These are phyloP conservation scores for Lamellibrachia luymesi DNA, from an alignment of 1,140 invertebrate genomes.

Conservation along the genomic window DNA sequence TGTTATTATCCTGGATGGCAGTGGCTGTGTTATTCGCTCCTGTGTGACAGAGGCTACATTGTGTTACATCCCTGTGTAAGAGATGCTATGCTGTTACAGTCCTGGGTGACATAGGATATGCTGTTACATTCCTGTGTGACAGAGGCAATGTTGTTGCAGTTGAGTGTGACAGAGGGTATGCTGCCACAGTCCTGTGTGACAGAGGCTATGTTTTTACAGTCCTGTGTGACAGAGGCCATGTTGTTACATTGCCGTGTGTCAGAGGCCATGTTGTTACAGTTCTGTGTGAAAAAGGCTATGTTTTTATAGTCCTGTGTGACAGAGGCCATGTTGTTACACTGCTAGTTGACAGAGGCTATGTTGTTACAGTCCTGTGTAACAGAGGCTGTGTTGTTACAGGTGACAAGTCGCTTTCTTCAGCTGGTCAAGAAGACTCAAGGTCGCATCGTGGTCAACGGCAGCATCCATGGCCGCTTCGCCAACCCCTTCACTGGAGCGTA, in stretches of 20 bases:
- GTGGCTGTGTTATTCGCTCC: not conserved
- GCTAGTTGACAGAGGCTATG: not conserved
- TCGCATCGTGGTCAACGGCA: constrained; percentile 20
- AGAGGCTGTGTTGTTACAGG: not conserved
- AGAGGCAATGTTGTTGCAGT: too few species aligned
- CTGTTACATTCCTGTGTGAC: too few species aligned
- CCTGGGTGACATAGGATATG: too few species aligned
- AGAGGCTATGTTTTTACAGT: too few species aligned
- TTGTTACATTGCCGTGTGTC: too few species aligned
- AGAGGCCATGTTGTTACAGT: too few species aligned
- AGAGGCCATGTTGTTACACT: not conserved
- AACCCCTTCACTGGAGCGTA: constrained; percentile 74
- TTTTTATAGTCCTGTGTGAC: not conserved
- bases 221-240: too few species aligned
- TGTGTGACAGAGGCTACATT: not conserved
- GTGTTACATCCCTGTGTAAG: too few species aligned
- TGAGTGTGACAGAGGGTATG: too few species aligned
- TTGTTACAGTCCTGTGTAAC: not conserved
- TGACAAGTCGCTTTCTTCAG: constrained; percentile 62
- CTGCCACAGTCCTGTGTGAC: too few species aligned
- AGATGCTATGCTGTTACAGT: too few species aligned
- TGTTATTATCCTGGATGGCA: not conserved
- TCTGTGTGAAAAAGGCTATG: not conserved
- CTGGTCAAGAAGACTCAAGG: constrained; percentile 55
- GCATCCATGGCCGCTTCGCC: constrained; percentile 52